phyloP scores from a whole-genome alignment of 2,113 vertebrate genomes.

The Rattus norvegicus region GRCr8 NC_086027.1:103668501-103669000 shows the following conservation, averaged over 20 bases:
- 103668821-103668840: background rate
- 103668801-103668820: background rate
- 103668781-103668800: background rate
- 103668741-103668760: background rate
- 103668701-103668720: background rate
- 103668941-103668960: background rate
- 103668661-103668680: background rate
- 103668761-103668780: background rate
- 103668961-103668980: background rate
- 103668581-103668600: background rate
- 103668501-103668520: too few relatives aligned
- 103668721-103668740: background rate
- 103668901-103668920: background rate
- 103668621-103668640: background rate
- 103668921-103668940: background rate
- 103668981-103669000: background rate
- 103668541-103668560: background rate
- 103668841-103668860: background rate
- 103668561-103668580: background rate
- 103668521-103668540: background rate
- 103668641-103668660: background rate
- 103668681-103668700: background rate
- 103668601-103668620: accelerated
- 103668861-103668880: background rate
- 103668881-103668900: background rate